Conservation (phyloP, 2,797 vertebrate genomes). For the Sternotherus odoratus region DNA sequence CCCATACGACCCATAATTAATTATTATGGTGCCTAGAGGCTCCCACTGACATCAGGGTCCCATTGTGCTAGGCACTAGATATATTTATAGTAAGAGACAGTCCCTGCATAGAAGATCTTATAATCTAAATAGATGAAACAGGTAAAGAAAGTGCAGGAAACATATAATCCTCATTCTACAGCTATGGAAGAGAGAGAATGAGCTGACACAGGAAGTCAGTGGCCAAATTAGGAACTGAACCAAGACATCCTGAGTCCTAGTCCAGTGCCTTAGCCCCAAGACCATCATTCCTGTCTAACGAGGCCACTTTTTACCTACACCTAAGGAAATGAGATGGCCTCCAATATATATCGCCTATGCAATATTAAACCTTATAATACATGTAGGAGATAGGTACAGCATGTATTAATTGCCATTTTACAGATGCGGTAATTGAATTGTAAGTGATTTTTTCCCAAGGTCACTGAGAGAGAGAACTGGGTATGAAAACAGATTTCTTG, state of each 20-base stretch:
- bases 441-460: background rate
- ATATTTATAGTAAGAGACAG: fast-evolving
- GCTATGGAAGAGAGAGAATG: background rate
- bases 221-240: background rate
- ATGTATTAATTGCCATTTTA: background rate
- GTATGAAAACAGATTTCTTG: background rate
- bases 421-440: background rate
- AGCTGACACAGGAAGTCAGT: background rate
- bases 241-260: background rate
- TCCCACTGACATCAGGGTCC: background rate
- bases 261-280: background rate
- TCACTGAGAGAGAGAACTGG: background rate
- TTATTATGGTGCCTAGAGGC: background rate
- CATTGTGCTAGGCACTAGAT: background rate
- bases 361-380: background rate
- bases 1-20: background rate
- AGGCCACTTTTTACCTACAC: background rate
- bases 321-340: background rate
- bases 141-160: background rate
- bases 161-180: background rate
- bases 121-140: background rate
- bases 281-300: background rate
- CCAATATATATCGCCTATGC: too few species aligned
- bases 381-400: too few species aligned
- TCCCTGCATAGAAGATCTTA: background rate